Base-by-base conservation (phyloP, 2,113 vertebrate species). In the Corythornis cristatus region DNA sequence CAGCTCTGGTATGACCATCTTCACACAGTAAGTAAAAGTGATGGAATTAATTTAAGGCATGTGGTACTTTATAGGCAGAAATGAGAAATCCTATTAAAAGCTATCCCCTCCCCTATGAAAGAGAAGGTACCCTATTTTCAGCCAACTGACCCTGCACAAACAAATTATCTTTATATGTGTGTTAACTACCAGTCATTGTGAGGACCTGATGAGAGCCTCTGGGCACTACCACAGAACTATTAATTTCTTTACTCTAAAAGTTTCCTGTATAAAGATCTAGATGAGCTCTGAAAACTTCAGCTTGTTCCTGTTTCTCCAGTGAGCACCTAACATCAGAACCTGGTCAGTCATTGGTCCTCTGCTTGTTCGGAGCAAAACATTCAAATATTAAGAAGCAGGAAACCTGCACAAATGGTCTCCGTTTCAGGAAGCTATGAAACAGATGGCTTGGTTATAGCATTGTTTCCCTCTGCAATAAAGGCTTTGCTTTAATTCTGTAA, bases 401-500 rank as follows among this genome's bases (percentile, higher is more conserved):
- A 92, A 87, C 19, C 78, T 66, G 16, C 62, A 82, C 0, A 5
- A 85, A 79, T 64, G 46, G 7, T 82, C 29, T 54, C 31, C 0
- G 0, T 85, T 95, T 90, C 54, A 58, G 74, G 8, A 73, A 51
- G 62, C 81, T 91, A 15, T 80, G 84, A 80, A 91, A 76, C 91
- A 95, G 93, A 89, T 93, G 92, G 81, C 74, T 81, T 77, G 64
- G 51, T 87, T 95, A 93, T 71, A 71, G 78, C 51, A 62, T 64
- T 3, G 5, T 76, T 90, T 88, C 64, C n/a, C 74, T 70, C 56
- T 1, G 6, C 78, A 85, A 76, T 91, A 94, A 92, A 92, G 64
- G 67, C 57, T 94, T 93, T 93, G 75, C 20, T 90, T 92, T 77
- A 89, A 93, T 91, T 91, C 84, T 93, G 60, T 93, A 88, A 95